Base-by-base conservation (phyloP, 2,797 vertebrate species). In the Menidia menidia region DNA sequence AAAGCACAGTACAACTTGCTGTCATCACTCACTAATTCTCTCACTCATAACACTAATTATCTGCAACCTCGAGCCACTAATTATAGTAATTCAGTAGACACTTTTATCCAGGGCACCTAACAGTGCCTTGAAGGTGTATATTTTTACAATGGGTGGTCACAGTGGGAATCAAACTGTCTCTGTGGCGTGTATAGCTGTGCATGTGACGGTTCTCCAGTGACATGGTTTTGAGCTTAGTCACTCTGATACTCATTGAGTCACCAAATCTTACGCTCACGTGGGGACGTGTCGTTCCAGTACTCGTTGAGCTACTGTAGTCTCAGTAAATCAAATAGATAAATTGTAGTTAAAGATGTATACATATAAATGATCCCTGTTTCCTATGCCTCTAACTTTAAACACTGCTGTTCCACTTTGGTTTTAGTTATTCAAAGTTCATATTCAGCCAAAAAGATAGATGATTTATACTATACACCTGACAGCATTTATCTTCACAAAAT, bases 1-100 rank as follows among this genome's bases (percentile, higher is more conserved):
- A 66, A 64, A 39, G 19, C 64, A 63, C 18, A 30, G 56, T 67
- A 61, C 77, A 88, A 82, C 68, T 43, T 32, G 11, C 81, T 83
- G 83, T 89, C 90, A 91, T 85, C 86, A 65, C 80, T 62, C 72
- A 68, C 87, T 90, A 87, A 89, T 89, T 85, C 81, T 77, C 75
- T 82, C 65, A 71, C 78, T 89, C 84, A 78, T 82, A 87, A 77
- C 79, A 80, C 87, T 83, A 89, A 89, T 89, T 85, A 89, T 74
- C 85, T 68, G 61, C 51, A 86, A 82, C 77, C 78, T 78, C 59
- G 70, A 73, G 71, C 64, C 80, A 59, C 78, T 91, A 88, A 93
- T 93, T 86, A 91, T 80, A 89, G 86, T 89, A 32, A 91, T 91
- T 89, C 73, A 61, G 73, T 3, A 47, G 64, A 75, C 64, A 77